phyloP scores from a whole-genome alignment of 2,797 vertebrate genomes.

The Margarornis squamiger region DNA sequence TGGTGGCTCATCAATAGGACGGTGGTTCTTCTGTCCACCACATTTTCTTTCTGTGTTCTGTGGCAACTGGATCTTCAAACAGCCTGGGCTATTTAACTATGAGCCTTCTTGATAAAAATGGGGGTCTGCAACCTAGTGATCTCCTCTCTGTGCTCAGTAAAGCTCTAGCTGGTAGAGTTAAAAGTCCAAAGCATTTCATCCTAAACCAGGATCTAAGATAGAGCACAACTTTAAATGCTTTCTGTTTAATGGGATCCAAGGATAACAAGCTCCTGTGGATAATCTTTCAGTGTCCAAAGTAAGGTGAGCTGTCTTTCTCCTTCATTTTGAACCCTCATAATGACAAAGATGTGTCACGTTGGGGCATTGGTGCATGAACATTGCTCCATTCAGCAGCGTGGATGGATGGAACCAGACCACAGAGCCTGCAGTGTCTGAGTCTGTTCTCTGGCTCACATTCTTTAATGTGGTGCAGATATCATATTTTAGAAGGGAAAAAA shows the following conservation, averaged over 20 bases:
- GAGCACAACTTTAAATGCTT: accelerated
- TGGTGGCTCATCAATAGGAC: neutral
- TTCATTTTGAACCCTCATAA: neutral
- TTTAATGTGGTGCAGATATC: neutral
- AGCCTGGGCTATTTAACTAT: neutral
- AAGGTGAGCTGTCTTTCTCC: neutral
- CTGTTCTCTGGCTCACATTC: neutral
- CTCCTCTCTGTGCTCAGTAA: neutral
- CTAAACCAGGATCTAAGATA: neutral
- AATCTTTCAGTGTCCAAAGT: neutral
- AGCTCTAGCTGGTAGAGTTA: neutral
- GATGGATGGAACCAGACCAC: neutral
- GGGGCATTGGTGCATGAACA: neutral
- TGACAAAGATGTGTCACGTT: neutral
- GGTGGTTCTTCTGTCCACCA: neutral
- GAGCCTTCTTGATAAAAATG: neutral
- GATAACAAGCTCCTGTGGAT: neutral
- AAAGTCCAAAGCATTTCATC: neutral
- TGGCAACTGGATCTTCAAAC: neutral
- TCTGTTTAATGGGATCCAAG: neutral
- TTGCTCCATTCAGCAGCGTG: neutral
- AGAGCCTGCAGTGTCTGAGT: neutral
- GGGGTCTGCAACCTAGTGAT: neutral
- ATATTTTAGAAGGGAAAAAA: neutral
- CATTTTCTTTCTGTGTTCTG: neutral